These are phyloP conservation scores for Rousettus leschenaultii DNA, from an alignment of 2,113 vertebrate species.

Conservation along the genomic window DNA sequence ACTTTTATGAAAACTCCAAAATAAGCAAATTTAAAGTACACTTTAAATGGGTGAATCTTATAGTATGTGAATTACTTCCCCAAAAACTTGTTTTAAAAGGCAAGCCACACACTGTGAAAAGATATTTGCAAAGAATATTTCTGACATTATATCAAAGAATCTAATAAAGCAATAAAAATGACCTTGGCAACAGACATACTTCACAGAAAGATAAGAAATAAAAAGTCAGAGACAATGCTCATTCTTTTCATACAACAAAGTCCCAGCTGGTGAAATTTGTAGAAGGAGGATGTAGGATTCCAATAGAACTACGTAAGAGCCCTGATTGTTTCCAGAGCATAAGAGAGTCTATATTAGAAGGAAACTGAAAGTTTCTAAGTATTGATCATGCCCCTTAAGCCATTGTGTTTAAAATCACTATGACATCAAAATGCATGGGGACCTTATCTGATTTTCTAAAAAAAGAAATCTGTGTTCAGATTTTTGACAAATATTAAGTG, in stretches of 20 bases:
- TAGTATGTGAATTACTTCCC: neutral
- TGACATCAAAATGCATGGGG: neutral
- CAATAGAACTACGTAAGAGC: neutral
- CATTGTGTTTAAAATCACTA: neutral
- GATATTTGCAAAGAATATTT: neutral
- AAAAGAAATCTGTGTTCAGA: constrained; percentile 8
- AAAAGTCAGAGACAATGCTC: neutral
- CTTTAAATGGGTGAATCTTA: neutral
- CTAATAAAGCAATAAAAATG: neutral
- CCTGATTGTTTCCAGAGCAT: neutral
- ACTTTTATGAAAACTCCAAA: neutral
- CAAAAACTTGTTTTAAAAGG: neutral
- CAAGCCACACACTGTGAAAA: neutral
- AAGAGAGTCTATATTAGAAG: neutral
- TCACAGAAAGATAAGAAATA: neutral
- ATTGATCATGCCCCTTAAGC: neutral
- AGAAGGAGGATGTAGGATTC: neutral
- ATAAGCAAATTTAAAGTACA: neutral
- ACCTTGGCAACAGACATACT: neutral
- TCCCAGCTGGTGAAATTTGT: neutral
- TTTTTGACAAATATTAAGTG: neutral
- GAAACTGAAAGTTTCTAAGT: neutral
- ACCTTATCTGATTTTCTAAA: neutral
- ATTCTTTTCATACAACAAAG: neutral
- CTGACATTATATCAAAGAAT: too few relatives aligned